Percentiles rank a stretch among this genome's conserved stretches.
Evolutionary conservation across 1,140 invertebrate genomes (phyloP).

Genomic region (Amyelois transitella): DNA sequence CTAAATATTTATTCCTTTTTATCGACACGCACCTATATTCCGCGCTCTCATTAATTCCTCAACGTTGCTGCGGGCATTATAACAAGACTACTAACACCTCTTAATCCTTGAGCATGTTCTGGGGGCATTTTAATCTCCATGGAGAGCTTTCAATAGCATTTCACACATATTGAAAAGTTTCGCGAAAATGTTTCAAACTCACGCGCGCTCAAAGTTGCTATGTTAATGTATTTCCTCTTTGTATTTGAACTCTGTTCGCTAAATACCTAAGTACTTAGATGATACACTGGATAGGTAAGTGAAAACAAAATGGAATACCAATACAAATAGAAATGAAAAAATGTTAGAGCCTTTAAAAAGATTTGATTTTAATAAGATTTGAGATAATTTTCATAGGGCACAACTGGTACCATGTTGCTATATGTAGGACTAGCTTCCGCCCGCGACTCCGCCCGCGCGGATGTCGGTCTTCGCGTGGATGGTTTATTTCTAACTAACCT

Average conservation of each 20-base stretch:
- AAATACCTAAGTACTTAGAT: slow-evolving; percentile 26
- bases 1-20: background rate
- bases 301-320: background rate
- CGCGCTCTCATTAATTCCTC: slow-evolving; percentile 25
- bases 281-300: background rate
- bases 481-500: no score
- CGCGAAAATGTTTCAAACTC: slow-evolving; percentile 65
- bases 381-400: no score
- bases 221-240: slow-evolving; percentile 70
- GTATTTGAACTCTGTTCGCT: slow-evolving; percentile 54
- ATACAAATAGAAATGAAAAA: background rate
- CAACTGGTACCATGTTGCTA: no score
- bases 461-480: no score
- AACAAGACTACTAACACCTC: slow-evolving; percentile 54
- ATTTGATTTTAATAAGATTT: no score
- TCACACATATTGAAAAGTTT: slow-evolving; percentile 70
- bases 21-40: background rate
- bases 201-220: slow-evolving; percentile 53
- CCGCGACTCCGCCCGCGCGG: no score
- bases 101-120: slow-evolving; percentile 67
- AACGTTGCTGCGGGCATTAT: slow-evolving; percentile 23
- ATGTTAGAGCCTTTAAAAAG: no score
- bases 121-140: slow-evolving; percentile 60
- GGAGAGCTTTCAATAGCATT: slow-evolving; percentile 66
- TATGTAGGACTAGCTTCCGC: no score